Conservation (phyloP, 2,797 vertebrate genomes). For the Columba guinea region DNA sequence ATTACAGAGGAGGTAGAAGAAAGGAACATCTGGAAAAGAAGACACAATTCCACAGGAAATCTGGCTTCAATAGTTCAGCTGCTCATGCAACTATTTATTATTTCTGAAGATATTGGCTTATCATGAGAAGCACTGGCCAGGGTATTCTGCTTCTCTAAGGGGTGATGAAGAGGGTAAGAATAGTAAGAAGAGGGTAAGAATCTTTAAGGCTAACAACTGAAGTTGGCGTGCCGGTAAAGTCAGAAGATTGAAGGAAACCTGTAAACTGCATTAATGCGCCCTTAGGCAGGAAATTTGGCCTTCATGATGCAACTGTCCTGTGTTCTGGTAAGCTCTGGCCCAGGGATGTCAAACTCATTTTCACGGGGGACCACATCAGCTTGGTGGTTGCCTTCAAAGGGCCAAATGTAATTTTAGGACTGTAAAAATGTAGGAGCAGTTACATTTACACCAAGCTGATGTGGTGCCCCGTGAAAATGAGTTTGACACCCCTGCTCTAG, state of each 20-base stretch:
- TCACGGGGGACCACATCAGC: too few species aligned
- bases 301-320: neutral
- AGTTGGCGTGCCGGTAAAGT: neutral
- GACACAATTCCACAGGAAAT: slow-evolving; percentile 54
- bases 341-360: too few species aligned
- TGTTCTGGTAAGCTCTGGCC: neutral
- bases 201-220: slow-evolving; percentile 21
- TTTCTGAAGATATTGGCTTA: slow-evolving; percentile 40
- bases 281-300: neutral
- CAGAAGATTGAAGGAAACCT: neutral
- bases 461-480: too few species aligned
- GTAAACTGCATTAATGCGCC: slow-evolving; percentile 5
- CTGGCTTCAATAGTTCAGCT: slow-evolving; percentile 22
- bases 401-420: too few species aligned
- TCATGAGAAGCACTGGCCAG: neutral
- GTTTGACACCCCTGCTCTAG: neutral
- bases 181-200: slow-evolving; percentile 6
- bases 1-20: neutral
- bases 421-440: too few species aligned
- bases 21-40: slow-evolving; percentile 63
- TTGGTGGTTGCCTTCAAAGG: too few species aligned
- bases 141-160: neutral
- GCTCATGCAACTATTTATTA: slow-evolving; percentile 44
- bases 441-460: too few species aligned
- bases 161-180: slow-evolving; percentile 17